Evolutionary conservation across 2,113 vertebrate species (phyloP).

Genomic region (Axis porcinus): DNA sequence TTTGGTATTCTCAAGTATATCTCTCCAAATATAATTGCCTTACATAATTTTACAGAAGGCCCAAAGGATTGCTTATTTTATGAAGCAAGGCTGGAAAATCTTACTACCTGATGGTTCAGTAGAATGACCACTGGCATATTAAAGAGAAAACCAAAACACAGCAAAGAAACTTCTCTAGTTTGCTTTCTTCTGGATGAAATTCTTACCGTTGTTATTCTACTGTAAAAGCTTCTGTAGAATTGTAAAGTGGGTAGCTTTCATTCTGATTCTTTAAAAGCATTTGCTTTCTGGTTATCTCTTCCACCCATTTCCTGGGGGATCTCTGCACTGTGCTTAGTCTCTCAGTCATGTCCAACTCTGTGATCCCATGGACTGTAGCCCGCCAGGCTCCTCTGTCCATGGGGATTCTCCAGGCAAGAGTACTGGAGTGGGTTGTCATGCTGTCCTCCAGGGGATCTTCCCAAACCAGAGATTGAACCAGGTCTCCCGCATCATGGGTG

Average conservation of each 20-base stretch:
- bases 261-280: background rate
- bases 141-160: background rate
- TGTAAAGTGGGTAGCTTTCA: background rate
- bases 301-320: background rate
- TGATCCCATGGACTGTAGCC: background rate
- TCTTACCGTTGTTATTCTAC: background rate
- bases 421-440: background rate
- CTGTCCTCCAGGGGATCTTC: rapidly evolving
- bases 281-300: background rate
- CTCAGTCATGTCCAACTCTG: background rate
- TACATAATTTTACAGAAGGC: background rate
- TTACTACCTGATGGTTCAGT: background rate
- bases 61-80: background rate
- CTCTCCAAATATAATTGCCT: background rate
- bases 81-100: background rate
- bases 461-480: background rate
- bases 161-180: background rate
- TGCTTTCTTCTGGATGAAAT: background rate
- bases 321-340: background rate
- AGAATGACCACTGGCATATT: background rate
- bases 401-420: background rate
- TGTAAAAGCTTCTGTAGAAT: background rate
- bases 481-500: background rate
- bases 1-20: background rate
- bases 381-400: background rate